Evolutionary conservation across 2,113 vertebrate genomes (phyloP), one percentile per base, ranked within the genome.

Genomic region (Mesocricetus auratus): DNA sequence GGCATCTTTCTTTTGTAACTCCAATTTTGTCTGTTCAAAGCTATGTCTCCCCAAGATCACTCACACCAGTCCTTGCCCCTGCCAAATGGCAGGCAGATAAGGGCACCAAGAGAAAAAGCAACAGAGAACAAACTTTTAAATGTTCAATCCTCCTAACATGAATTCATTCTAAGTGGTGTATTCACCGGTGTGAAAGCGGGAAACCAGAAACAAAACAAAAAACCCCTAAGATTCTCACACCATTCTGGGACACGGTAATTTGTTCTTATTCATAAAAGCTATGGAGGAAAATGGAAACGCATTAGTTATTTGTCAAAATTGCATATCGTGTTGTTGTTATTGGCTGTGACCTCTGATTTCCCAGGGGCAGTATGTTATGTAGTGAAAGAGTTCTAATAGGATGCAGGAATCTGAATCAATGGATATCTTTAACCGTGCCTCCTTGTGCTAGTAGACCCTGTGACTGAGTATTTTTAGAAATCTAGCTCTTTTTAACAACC

Each of bases 401-500:
- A 85, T 64, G 31, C 42, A 96, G 62, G 39, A 81, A 53, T 81
- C 31, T 78, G 36, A 16, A 92, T 74, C 88, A 88, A 26, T 31
- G 22, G n/a, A 45, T 69, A 75, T 88, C 21, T 85, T 95, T 87
- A 88, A 86, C 64, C 90, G 24, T 79, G n/a, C 8, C 66, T 94
- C 19, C 83, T 89, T 83, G 29, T 93, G 77, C 90, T 50, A 86
- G 60, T 66, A 77, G 31, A 79, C 9, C 8, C 58, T 78, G 7
- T 81, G 71, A 75, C 89, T 83, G 95, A 85, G 62, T 94, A 95
- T 92, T 97, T 97, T 97, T 96, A 93, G 95, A 93, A 93, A 96
- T 68, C 71, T 31, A 82, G 10, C 47, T 82, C 45, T 86, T 95
- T 62, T 88, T 89, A 92, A 86, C 69, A 94, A 60, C 77, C 60